phyloP scores from a whole-genome alignment of 2,113 vertebrate genomes.

The Limanda limanda region DNA sequence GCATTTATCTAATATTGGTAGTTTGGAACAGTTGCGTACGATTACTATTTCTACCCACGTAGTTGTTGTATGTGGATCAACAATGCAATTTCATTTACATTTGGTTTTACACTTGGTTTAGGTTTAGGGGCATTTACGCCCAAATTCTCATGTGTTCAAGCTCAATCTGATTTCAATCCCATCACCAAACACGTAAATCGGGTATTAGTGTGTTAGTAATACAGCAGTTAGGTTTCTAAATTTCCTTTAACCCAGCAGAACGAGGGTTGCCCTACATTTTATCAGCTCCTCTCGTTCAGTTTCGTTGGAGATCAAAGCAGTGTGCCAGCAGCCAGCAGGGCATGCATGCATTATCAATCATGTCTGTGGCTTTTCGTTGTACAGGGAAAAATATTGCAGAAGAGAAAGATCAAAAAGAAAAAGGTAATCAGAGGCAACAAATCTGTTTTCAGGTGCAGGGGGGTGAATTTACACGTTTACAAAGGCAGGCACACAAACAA shows the following conservation, averaged over 20 bases:
- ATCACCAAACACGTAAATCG: background rate
- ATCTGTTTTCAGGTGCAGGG: constrained; percentile 16
- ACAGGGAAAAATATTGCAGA: constrained; percentile 44
- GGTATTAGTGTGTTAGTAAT: constrained; percentile 18
- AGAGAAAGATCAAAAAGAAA: constrained; percentile 67
- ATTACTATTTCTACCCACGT: too few species aligned
- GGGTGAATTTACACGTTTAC: background rate
- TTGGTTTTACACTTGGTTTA: too few species aligned
- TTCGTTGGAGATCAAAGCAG: constrained; percentile 73
- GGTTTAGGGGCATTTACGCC: background rate
- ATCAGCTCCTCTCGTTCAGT: constrained; percentile 64
- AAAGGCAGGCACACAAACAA: constrained; percentile 8
- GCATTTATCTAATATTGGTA: too few species aligned
- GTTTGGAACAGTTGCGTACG: too few species aligned
- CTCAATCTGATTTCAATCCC: background rate
- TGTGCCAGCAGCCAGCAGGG: constrained; percentile 55
- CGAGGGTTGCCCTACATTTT: constrained; percentile 69
- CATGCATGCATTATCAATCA: constrained; percentile 77
- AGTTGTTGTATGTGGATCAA: background rate
- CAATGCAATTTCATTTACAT: background rate
- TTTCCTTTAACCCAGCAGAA: constrained; percentile 60
- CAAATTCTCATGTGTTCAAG: background rate
- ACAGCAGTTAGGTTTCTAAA: constrained; percentile 32
- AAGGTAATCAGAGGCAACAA: constrained; percentile 61
- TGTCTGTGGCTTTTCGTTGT: constrained; percentile 67